phyloP scores from a whole-genome alignment of 2,888 invertebrate genomes.

The Pogonocherus hispidulus region DNA sequence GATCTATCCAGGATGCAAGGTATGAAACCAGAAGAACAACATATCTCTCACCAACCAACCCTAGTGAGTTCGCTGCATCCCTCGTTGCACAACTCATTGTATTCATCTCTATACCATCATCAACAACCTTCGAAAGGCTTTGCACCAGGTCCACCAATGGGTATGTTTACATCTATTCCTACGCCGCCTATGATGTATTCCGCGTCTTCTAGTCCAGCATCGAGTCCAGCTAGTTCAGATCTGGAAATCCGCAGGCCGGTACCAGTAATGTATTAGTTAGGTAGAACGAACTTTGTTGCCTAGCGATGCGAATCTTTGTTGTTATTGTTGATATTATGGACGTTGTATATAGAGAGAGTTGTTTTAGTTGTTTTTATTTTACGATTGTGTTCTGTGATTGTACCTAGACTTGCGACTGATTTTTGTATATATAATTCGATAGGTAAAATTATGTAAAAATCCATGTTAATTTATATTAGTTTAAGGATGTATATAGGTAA shows the following conservation, averaged over 20 bases:
- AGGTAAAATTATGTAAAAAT: constrained; percentile 16
- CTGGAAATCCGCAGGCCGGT: constrained; percentile 77
- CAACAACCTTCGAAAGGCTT: constrained; percentile 69
- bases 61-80: constrained; percentile 67
- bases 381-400: constrained; percentile 52
- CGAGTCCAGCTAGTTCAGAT: constrained; percentile 66
- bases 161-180: constrained; percentile 59
- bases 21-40: constrained; percentile 64
- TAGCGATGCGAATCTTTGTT: constrained; percentile 14
- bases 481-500: constrained; percentile 32
- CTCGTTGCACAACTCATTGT: constrained; percentile 80
- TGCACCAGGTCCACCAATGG: constrained; percentile 71
- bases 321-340: constrained; percentile 33
- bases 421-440: constrained; percentile 49
- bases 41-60: constrained; percentile 52
- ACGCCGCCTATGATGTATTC: constrained; percentile 68
- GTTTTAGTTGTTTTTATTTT: constrained; percentile 32
- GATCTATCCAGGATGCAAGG: constrained; percentile 63
- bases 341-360: constrained; percentile 28
- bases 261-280: constrained; percentile 80
- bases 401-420: constrained; percentile 50
- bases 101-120: constrained; percentile 75
- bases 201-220: constrained; percentile 67
- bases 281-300: too few relatives aligned
- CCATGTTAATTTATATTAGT: constrained; percentile 41